A percentile compares a stretch with the other conserved stretches of the same genome.
phyloP scores from a whole-genome alignment of 2,113 vertebrate species.

The Stigmatopora nigra region DNA sequence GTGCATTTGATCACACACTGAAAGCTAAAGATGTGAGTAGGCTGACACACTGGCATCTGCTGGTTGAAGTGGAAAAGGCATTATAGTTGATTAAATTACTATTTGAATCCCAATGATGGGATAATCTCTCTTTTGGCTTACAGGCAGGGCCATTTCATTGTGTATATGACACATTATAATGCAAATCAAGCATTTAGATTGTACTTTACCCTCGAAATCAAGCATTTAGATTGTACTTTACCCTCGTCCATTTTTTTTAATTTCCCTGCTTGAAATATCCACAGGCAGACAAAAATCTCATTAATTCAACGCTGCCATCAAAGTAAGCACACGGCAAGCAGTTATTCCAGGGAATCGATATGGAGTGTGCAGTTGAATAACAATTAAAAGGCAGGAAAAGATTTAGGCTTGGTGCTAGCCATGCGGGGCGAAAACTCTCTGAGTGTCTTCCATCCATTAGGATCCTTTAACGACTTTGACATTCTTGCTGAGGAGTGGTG shows the following conservation, averaged over 20 bases:
- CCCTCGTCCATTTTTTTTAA: background rate
- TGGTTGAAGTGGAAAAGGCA: slow-evolving; percentile 30
- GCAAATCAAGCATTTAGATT: slow-evolving; percentile 6
- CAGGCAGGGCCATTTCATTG: background rate
- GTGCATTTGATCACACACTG: slow-evolving; percentile 15
- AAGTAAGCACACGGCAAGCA: slow-evolving; percentile 33
- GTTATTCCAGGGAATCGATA: slow-evolving; percentile 33
- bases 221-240: slow-evolving; percentile 2
- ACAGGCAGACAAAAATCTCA: background rate
- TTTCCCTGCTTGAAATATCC: slow-evolving; percentile 16
- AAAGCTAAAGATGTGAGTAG: slow-evolving; percentile 9
- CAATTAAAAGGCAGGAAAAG: slow-evolving; percentile 45
- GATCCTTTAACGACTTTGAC: slow-evolving; percentile 45
- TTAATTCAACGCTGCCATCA: slow-evolving; percentile 26
- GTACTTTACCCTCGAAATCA: slow-evolving; percentile 5
- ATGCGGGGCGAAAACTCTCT: slow-evolving; percentile 42
- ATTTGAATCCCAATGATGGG: background rate
- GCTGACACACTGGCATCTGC: slow-evolving; percentile 69
- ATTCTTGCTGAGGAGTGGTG: slow-evolving; percentile 12
- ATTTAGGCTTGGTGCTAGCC: slow-evolving; percentile 43
- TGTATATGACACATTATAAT: background rate
- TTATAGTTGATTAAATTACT: background rate
- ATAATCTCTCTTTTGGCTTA: background rate
- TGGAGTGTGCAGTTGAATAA: slow-evolving; percentile 32
- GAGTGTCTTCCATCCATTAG: slow-evolving; percentile 44